Evolutionary conservation across 2,888 invertebrate species (phyloP).

Genomic region (Hermodice carunculata): DNA sequence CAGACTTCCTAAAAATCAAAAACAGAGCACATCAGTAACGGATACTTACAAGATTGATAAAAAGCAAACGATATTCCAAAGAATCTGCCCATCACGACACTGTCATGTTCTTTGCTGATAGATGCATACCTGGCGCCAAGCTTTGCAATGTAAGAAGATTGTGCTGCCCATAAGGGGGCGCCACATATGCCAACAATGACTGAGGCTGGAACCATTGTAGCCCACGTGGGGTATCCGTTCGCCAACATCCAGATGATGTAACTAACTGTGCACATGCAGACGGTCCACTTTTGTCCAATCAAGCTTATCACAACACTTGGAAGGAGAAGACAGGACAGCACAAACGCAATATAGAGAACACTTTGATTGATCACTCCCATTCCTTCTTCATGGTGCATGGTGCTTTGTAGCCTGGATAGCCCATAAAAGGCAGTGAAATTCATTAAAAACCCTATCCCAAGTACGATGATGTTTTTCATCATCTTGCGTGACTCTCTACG

Average conservation of each 20-base stretch:
- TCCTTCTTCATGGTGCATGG: slow-evolving; percentile 90
- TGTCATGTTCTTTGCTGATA: slow-evolving; percentile 80
- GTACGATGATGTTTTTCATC: too few relatives aligned
- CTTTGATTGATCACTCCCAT: slow-evolving; percentile 91
- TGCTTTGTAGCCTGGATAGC: slow-evolving; percentile 87
- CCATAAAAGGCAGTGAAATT: too few relatives aligned
- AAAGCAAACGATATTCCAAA: slow-evolving; percentile 99
- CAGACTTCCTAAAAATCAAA: too few relatives aligned
- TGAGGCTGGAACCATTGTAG: slow-evolving; percentile 82
- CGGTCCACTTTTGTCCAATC: slow-evolving; percentile 83
- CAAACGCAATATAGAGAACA: slow-evolving; percentile 92
- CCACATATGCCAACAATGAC: slow-evolving; percentile 95
- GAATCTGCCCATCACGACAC: slow-evolving; percentile 94
- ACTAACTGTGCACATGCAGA: slow-evolving; percentile 91
- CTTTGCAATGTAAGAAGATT: slow-evolving; percentile 92
- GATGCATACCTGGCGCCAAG: slow-evolving; percentile 90
- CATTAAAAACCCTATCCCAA: too few relatives aligned
- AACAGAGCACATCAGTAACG: too few relatives aligned
- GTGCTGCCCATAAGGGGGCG: slow-evolving; percentile 99
- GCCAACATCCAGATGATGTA: slow-evolving; percentile 95
- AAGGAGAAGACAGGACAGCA: slow-evolving; percentile 95
- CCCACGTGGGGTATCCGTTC: slow-evolving; percentile 80
- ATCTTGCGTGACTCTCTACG: too few relatives aligned
- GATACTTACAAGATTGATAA: slow-evolving; percentile 96
- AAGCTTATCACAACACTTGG: slow-evolving; percentile 48